phyloP scores from a whole-genome alignment of 1,140 invertebrate genomes.

The Cotesia chilonis region DNA sequence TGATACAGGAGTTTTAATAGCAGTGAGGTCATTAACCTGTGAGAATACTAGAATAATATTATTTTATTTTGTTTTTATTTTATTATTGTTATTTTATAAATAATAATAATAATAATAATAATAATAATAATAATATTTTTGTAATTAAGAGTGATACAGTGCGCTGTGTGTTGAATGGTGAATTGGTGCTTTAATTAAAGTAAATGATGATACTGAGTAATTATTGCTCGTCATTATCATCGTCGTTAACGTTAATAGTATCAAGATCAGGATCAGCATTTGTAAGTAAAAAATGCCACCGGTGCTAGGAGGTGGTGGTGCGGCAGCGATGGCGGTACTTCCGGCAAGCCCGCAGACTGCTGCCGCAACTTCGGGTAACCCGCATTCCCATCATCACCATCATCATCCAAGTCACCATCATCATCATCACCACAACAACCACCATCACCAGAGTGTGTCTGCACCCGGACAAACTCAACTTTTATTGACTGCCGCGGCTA shows the following conservation, averaged over 20 bases:
- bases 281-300: conserved; percentile 56
- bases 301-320: conserved; percentile 64
- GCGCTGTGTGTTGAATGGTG: neutral
- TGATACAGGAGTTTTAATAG: conserved; percentile 30
- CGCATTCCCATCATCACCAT: conserved; percentile 48
- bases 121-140: neutral
- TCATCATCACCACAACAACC: too few species aligned
- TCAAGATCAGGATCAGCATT: neutral
- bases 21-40: conserved; percentile 28
- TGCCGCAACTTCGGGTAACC: conserved; percentile 61
- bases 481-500: conserved; percentile 50
- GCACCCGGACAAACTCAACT: conserved; percentile 52
- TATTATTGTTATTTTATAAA: neutral
- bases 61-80: neutral
- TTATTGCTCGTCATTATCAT: neutral
- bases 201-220: conserved; percentile 22
- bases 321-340: conserved; percentile 64
- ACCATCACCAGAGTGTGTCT: too few species aligned
- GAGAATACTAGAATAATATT: conserved; percentile 21
- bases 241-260: neutral
- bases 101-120: conserved; percentile 2
- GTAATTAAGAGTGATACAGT: too few species aligned
- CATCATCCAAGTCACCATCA: too few species aligned
- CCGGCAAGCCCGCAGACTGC: conserved; percentile 65
- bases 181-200: neutral